Base-by-base conservation (phyloP, 35 echinoderm and acorn worm species). In the Apostichopus californicus region DNA sequence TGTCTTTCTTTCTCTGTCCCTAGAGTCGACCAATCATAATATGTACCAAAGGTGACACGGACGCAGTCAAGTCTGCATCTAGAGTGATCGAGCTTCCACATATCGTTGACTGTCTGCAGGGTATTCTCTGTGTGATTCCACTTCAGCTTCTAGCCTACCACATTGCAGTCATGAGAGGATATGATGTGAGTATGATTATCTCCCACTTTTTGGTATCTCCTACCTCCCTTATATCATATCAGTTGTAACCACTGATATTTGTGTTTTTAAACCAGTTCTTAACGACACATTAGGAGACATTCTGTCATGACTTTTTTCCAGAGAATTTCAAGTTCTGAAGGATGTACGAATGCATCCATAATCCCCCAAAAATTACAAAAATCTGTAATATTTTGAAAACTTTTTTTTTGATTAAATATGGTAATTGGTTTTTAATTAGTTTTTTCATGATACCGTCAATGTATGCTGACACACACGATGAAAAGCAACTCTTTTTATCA, bases 101-200 rank as follows among this genome's bases (percentile, higher is more conserved):
- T 64, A 92, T 92, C 34, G 93, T 94, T 0, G 97, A 99, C 70
- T 99, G 97, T 66, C 92, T 99, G 1, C 80, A 94, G 34, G 97
- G 97, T 8, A 99, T 99, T 54, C 93, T 99, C 0, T 91, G 91
- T 77, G 97, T 99, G 17, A 99, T 28, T 83, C 97, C 97, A 6
- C 91, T 99, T 12, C 97, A 99, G 86, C 93, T 99, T 1, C 90
- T 99, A 26, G 97, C 97, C 86, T 99, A 94, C 91, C 97, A 99
- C 55, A 96, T 95, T 24, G 97, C 97, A 77, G 95, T 96, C 6
- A 91, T 96, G 58, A 66, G 95, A 59, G 97, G 95, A 91, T 99
- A 95, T 92, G 95, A 99, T 95, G 97, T 99, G 87, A 99, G 97
- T 93, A 11, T 90, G 77, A 59, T 13, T 46, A 61, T 61, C 58